These are phyloP conservation scores for Drosophila setosimentum DNA, from an alignment of 2,888 invertebrate genomes.

Conservation along the genomic window DNA sequence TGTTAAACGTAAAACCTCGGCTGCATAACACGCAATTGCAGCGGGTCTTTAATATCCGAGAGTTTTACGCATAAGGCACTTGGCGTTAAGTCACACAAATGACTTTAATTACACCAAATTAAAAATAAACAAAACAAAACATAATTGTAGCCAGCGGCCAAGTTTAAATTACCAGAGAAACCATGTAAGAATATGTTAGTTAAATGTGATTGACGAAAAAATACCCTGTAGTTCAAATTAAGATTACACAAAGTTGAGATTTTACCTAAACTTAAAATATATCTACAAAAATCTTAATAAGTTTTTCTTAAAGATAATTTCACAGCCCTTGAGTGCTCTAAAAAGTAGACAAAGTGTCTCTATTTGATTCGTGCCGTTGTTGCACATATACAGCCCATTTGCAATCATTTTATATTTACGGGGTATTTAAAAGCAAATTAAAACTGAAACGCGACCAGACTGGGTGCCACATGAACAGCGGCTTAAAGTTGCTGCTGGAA, in stretches of 20 bases:
- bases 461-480: constrained; percentile 52
- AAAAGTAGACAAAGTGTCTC: not conserved
- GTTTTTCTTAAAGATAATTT: not conserved
- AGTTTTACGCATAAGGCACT: constrained; percentile 43
- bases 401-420: not conserved
- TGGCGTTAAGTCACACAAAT: constrained; percentile 67
- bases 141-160: constrained; percentile 43
- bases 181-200: constrained; percentile 8
- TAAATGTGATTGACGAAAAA: not conserved
- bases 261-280: not conserved
- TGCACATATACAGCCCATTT: not conserved
- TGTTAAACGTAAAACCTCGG: constrained; percentile 21
- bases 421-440: constrained; percentile 50
- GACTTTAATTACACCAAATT: constrained; percentile 64
- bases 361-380: not conserved
- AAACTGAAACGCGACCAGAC: constrained; percentile 58
- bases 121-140: constrained; percentile 18
- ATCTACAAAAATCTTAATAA: not conserved
- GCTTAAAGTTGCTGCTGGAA: constrained; percentile 56
- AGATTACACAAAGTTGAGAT: not conserved
- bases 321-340: not conserved
- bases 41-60: constrained; percentile 23
- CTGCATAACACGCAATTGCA: constrained; percentile 24
- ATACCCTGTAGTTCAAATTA: constrained; percentile 13
- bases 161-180: constrained; percentile 29